Conservation (phyloP, 2,888 invertebrate genomes). For the Trachelus stipa region DNA sequence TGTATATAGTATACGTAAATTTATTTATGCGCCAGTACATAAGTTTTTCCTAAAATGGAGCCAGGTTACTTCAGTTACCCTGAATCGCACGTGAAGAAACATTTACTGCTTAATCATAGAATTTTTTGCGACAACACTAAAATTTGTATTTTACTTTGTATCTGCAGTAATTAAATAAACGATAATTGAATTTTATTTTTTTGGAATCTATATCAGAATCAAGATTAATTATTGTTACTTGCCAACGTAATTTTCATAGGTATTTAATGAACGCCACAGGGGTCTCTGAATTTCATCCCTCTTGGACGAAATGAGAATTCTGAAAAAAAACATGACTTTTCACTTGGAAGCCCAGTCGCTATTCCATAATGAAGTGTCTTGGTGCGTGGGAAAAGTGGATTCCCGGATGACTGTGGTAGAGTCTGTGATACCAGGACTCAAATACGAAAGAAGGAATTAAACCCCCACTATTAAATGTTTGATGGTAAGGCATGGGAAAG, state of each 20-base stretch:
- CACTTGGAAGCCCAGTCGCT: constrained; percentile 37
- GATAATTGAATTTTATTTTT: neutral
- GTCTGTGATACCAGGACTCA: constrained; percentile 15
- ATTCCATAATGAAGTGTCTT: constrained; percentile 15
- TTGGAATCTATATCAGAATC: neutral
- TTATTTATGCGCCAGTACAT: neutral
- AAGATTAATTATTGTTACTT: neutral
- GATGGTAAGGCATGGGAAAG: constrained; percentile 46
- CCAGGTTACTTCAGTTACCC: neutral
- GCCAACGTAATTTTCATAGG: neutral
- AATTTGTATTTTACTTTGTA: neutral
- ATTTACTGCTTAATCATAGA: neutral
- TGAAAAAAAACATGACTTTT: constrained; percentile 33
- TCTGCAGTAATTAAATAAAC: neutral
- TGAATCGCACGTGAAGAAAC: neutral
- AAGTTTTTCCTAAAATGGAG: neutral
- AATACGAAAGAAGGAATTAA: constrained; percentile 54
- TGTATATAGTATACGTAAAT: neutral
- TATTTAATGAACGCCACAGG: neutral
- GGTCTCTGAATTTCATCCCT: neutral
- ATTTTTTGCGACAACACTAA: neutral
- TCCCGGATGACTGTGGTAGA: constrained; percentile 15
- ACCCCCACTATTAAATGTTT: constrained; percentile 51
- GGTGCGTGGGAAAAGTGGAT: constrained; percentile 33
- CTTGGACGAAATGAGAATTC: constrained; percentile 22